Evolutionary conservation across 2,113 vertebrate species (phyloP), one percentile per base, ranked within the genome.

Genomic region (Hydrolagus affinis): DNA sequence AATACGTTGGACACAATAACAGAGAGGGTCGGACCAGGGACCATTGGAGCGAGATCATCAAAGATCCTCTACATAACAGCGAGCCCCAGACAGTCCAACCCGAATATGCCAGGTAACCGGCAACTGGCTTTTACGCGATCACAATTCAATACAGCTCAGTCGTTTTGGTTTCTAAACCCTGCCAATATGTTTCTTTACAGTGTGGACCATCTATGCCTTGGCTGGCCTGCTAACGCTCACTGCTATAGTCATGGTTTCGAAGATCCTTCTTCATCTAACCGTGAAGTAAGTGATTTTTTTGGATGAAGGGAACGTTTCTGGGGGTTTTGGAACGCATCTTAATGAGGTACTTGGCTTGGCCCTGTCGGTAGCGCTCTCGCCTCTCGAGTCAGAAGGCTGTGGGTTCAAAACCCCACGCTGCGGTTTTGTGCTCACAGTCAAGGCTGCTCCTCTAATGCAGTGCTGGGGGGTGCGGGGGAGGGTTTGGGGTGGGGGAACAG

Each of bases 41-140:
- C 94, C 28, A 95, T 92, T 0, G 92, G 92, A 28, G 95, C 88
- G 87, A 91, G 89, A 0, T 95, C 96, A 66, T 95, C 97, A 85
- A 96, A 96, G 90, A 95, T 97, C 70, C 93, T 96, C 86, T 97
- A 97, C 21, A 96, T 97, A 93, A 99, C 97, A 86, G 96, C 97
- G 89, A 97, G 97, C 90, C 97, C 97, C 21, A 95, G 94, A 87
- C 95, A 95, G 86, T 94, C 94, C 6, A 92, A 93, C 8, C 94
- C 91, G 90, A 93, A 94, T 87, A 93, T 95, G 94, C 96, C 97
- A 95, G 96, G 97, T 98, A 90, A 93, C 93, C 94, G 91, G 91
- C 85, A 10, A n/a, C 56, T 66, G 23, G 4, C 32, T 9, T 11
- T 30, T 70, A 30, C 4, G 23, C 23, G 23, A 4, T 25, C 0